Base-by-base conservation (phyloP, 2,888 invertebrate genomes). In the Holacanthella duospinosa region DNA sequence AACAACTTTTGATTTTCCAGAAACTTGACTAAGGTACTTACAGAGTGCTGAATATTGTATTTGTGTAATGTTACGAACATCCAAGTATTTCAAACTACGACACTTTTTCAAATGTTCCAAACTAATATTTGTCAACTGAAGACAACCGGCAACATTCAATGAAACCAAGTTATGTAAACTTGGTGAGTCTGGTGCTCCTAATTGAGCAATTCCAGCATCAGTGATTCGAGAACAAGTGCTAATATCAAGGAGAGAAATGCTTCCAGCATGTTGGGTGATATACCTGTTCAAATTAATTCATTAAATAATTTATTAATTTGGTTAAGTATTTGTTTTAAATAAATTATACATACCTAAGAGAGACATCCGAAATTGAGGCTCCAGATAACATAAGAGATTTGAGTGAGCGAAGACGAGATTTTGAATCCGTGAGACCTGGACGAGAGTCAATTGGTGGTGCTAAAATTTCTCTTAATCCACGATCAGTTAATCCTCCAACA, bases 331-430 rank as follows among this genome's bases (percentile, higher is more conserved):
- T n/a, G n/a, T n/a, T n/a, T n/a, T n/a, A n/a, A 59, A 26, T 9
- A 9, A 29, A n/a, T 74, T 55, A 12, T 75, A 74, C 26, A 29
- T 77, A 74, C 59, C 76, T 82, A 77, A 91, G 81, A 0, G 89
- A 85, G n/a, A 90, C 86, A 76, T 94, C 94, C 0, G 91, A 89
- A 67, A 95, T 84, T 74, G 93, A 92, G 0, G 92, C 92, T 16
- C 93, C 93, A 27, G 90, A 87, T 60, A 94, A 79, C 67, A 85
- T 83, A 24, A 95, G 79, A 61, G 84, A 85, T 68, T 84, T 83
- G 29, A 94, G 78, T 70, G 88, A 86, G 53, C 89, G 84, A 44
- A 94, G 82, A 6, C 89, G 83, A 21, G 87, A 86, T 68, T 86
- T 85, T 43, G 86, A 85, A 73, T 87, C 85, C 53, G 86, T 83